A percentile compares a stretch with the other conserved stretches of the same genome.
phyloP scores from a whole-genome alignment of 1,140 invertebrate species.

The Kradibia gibbosae region DNA sequence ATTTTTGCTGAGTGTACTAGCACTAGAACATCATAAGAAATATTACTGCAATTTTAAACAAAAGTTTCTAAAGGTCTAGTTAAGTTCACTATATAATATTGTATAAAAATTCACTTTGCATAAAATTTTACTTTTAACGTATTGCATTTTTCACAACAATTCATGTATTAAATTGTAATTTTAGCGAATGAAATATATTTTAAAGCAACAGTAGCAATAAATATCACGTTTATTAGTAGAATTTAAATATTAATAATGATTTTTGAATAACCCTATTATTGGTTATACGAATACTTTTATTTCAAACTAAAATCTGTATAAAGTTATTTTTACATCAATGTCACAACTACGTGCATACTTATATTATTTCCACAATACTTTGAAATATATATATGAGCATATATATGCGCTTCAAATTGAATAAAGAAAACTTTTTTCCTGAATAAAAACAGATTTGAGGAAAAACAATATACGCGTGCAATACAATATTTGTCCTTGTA shows the following conservation, averaged over 20 bases:
- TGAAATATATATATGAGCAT: no score
- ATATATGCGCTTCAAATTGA: background rate
- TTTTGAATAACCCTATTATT: constrained; percentile 11
- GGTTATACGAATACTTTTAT: background rate
- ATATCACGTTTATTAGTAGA: background rate
- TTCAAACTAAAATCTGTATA: background rate
- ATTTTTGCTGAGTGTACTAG: background rate
- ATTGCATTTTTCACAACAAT: background rate
- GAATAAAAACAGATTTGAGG: background rate
- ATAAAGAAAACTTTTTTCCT: background rate
- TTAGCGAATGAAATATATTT: background rate
- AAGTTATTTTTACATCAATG: constrained; percentile 1
- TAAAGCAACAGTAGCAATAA: background rate
- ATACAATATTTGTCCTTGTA: background rate
- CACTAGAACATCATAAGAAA: constrained; percentile 11
- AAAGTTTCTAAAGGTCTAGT: background rate
- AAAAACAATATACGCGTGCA: background rate
- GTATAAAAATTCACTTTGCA: background rate
- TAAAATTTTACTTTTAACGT: background rate
- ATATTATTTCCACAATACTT: background rate
- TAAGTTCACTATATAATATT: background rate
- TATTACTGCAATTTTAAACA: constrained; percentile 10
- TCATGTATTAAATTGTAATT: background rate
- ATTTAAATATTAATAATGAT: background rate
- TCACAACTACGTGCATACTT: background rate